Base-by-base conservation (phyloP, 2,113 vertebrate genomes). In the Nerophis lumbriciformis region DNA sequence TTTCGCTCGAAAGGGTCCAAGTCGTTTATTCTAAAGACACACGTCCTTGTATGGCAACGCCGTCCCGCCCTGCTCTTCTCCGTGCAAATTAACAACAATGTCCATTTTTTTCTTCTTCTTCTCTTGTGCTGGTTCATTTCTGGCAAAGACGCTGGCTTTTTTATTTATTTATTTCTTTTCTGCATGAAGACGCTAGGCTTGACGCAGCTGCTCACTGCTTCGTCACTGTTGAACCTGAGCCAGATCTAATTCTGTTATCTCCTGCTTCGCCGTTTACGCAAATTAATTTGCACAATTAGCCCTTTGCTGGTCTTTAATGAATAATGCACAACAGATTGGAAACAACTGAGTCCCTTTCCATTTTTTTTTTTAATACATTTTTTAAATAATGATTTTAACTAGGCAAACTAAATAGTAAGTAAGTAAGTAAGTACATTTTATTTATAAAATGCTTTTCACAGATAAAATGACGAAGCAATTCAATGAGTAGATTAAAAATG, bases 241-340 rank as follows among this genome's bases (percentile, higher is more conserved):
- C 95, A 95, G 94, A 96, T 95, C 94, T 94, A 98, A 95, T 95
- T 94, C 94, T 95, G 94, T 97, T 97, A 97, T 96, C 94, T 96
- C 93, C 94, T 91, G 92, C 92, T 96, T 94, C 94, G 93, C 93
- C 92, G 90, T 95, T 95, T 94, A 95, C 90, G 85, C 93, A 94
- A 96, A 96, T 97, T 94, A 95, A 95, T 95, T 94, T 94, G 92
- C 96, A 95, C 93, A 95, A 96, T 97, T 97, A 97, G 93, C 94
- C 93, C 93, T 94, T 92, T 91, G 90, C 93, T 88, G 90, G 92
- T 94, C 92, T 90, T 92, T 92, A 92, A 95, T 95, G 93, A 97
- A 94, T 97, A 94, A 93, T 92, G 92, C 92, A 90, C 81, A 89
- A 93, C 89, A 83, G 91, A 87, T 91, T 92, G 93, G 90, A 91